Percentiles rank a stretch among this genome's conserved stretches.
phyloP scores from a whole-genome alignment of 2,797 vertebrate species.

The Coracias cyanogaster region DNA sequence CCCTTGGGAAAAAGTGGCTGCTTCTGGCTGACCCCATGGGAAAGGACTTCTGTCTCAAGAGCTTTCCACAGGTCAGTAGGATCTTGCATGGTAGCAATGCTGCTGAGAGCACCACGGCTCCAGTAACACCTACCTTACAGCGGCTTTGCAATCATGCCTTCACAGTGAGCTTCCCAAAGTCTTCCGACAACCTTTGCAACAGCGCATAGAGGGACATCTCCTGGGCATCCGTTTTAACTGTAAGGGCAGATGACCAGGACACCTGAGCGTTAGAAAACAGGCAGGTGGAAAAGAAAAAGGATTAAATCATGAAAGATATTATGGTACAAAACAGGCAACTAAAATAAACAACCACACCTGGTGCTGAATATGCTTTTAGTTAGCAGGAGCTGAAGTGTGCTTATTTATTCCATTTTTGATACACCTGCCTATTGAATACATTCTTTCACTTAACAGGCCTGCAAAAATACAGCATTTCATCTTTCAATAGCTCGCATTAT shows the following conservation, averaged over 20 bases:
- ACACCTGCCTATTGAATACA: not conserved
- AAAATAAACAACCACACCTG: not conserved
- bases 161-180: not conserved
- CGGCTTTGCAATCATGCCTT: not conserved
- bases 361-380: not conserved
- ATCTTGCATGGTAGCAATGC: rapidly evolving
- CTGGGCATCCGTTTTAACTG: not conserved
- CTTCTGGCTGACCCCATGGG: not conserved
- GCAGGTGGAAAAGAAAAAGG: not conserved
- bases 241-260: not conserved
- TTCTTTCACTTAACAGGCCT: not conserved
- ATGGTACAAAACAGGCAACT: not conserved
- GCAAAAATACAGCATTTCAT: not conserved
- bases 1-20: not conserved
- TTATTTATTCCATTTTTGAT: not conserved
- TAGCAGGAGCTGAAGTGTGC: not conserved
- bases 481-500: not conserved
- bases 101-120: not conserved
- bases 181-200: not conserved
- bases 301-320: not conserved
- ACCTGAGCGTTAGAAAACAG: not conserved
- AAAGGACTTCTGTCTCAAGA: not conserved
- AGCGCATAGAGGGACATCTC: not conserved
- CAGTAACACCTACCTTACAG: not conserved
- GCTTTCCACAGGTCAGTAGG: not conserved